Evolutionary conservation across 2,797 vertebrate species (phyloP), one percentile per base, ranked within the genome.

Genomic region (Delichon dasypus): DNA sequence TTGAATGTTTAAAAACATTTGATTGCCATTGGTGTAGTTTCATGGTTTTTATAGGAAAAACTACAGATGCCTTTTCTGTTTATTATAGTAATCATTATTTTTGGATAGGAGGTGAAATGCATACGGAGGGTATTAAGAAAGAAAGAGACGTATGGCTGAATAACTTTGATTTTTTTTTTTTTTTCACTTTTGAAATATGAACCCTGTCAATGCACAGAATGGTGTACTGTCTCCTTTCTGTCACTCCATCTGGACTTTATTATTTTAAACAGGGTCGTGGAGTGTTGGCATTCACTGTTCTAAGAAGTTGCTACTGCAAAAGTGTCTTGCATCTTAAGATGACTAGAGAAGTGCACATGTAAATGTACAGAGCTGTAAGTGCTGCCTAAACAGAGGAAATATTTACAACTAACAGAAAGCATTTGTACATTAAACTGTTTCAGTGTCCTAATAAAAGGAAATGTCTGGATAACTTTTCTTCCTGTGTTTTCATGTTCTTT

Each of bases 201-300:
- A 89, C 95, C 77, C 47, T 88, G 93, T 96, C 93, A 91, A 23
- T 85, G 87, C 78, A 80, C 89, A 96, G 91, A 97, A 94, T 75
- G 78, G 87, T 76, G 51, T 90, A 92, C 94, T 97, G 79, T 96
- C 96, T 97, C 93, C 83, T 94, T 96, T 96, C 77, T 97, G 96
- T 96, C 95, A 94, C 61, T 84, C 85, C 96, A 96, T 97, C 96
- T 98, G 98, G 97, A 97, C 72, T 95, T 96, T 47, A 97, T 98
- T 98, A 97, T 94, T 96, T 93, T 94, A 95, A 96, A 96, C 93
- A 71, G 72, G 74, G 29, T 90, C 92, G 91, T 89, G 91, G 61
- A 83, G 94, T 87, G 78, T 96, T 94, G 89, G 94, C 71, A 89
- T 95, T 90, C 72, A 94, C 74, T 93, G 85, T 92, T 97, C 91